Evolutionary conservation across 2,113 vertebrate genomes (phyloP), one percentile per base, ranked within the genome.

Genomic region (Labeo rohita): DNA sequence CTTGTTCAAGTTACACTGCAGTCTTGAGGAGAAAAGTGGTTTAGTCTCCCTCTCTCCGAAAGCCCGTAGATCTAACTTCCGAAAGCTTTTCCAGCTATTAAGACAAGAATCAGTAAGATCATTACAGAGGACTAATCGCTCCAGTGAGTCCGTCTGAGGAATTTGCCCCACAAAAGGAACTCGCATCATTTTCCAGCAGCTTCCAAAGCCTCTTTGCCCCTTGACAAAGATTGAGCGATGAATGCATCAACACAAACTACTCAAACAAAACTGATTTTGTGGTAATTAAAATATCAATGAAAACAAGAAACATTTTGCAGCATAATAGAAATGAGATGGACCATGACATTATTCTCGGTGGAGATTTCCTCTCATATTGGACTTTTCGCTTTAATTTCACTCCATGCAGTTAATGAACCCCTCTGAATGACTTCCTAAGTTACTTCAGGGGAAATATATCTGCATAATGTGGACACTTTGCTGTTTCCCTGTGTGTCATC

Each of bases 11-110:
- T 75, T 75, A 49, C 73, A 75, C 9, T 23, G 72, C 45, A 91
- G 93, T 93, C 93, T 94, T 92, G 93, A 93, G 93, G 91, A 90
- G 90, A 91, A 93, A 91, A 93, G 89, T 92, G 86, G 92, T 91
- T 91, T 90, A 91, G 87, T 91, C 90, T 93, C 90, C 88, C 91
- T 91, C 74, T 39, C 91, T 91, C 92, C 85, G 89, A 83, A 86
- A 89, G 23, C 54, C 74, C 11, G 88, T 81, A 73, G 92, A 84
- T 87, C 72, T 77, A 76, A 85, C 83, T 83, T 87, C 88, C 66
- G 16, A 85, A 88, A 88, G 39, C 87, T 85, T 85, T 80, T 88
- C 13, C 86, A 82, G 87, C 88, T 89, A 90, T 88, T 91, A 85
- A 90, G 87, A 91, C 92, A 92, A 90, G 88, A 80, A 91, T 93